Conservation (phyloP, 1,140 invertebrate species). For the Oedothorax gibbosus region DNA sequence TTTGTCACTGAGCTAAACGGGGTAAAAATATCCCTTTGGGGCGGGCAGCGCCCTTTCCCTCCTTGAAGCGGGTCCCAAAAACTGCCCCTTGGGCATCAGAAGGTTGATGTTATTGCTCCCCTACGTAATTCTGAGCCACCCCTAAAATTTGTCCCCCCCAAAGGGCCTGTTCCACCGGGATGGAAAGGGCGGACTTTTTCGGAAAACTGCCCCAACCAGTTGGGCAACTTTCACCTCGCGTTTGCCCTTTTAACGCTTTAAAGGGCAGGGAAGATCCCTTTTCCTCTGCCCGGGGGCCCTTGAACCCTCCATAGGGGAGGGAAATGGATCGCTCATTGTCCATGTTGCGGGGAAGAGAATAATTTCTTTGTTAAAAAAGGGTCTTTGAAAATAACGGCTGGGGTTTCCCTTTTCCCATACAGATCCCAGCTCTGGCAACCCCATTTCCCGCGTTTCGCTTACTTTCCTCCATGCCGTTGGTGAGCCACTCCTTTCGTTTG, state of each 20-base stretch:
- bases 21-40: conserved; percentile 99
- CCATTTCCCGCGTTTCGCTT: conserved; percentile 90
- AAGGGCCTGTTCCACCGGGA: conserved; percentile 96
- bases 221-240: conserved; percentile 98
- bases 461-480: conserved; percentile 95
- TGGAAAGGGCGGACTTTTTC: conserved; percentile 98
- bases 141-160: conserved; percentile 96
- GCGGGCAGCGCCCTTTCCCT: conserved; percentile 84
- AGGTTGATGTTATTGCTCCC: conserved; percentile 99
- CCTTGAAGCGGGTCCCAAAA: conserved; percentile 82
- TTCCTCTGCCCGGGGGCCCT: conserved; percentile 99
- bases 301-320: conserved; percentile 91
- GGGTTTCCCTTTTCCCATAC: conserved; percentile 94
- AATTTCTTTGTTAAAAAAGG: conserved; percentile 98
- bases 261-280: conserved; percentile 92
- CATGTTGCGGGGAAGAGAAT: conserved; percentile 96
- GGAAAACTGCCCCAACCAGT: conserved; percentile 96
- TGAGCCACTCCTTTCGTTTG: conserved; percentile 97
- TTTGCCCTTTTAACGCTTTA: conserved; percentile 97
- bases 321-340: conserved; percentile 98
- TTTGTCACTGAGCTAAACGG: conserved; percentile 83
- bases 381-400: conserved; percentile 86
- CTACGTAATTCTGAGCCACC: conserved; percentile 98
- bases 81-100: conserved; percentile 95
- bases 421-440: conserved; percentile 89